Percentiles rank a stretch among this genome's conserved stretches.
phyloP scores from a whole-genome alignment of 2,797 vertebrate genomes.

The Natrix natrix region DNA sequence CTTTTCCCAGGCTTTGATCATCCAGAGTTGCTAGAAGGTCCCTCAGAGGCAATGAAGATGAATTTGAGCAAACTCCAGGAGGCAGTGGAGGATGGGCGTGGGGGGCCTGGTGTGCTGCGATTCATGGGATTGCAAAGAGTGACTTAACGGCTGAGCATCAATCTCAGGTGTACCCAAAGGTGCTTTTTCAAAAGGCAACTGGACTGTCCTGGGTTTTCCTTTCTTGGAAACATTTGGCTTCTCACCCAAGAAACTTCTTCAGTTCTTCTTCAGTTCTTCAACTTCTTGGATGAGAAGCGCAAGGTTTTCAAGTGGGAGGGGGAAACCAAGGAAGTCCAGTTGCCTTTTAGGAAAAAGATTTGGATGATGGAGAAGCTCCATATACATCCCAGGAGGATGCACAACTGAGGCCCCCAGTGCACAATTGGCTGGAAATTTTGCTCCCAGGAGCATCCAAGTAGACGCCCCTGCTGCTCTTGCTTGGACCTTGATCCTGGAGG shows the following conservation, averaged over 20 bases:
- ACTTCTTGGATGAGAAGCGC: background rate
- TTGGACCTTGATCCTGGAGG: background rate
- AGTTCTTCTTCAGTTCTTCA: no score
- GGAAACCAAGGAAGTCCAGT: background rate
- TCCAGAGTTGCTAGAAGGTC: no score
- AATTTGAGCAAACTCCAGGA: background rate
- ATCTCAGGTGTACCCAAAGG: background rate
- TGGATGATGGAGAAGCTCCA: background rate
- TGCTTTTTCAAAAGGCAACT: background rate
- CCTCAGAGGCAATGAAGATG: no score
- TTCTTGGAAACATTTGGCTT: background rate
- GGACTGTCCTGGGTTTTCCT: background rate
- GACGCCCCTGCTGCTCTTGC: background rate
- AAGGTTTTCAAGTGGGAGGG: background rate
- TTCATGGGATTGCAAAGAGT: background rate
- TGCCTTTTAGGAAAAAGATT: background rate
- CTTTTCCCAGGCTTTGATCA: no score
- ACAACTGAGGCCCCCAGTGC: background rate
- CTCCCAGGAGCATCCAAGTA: background rate
- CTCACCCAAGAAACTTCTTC: background rate
- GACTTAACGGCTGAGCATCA: background rate
- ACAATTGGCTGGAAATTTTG: background rate
- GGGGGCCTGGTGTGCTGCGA: background rate
- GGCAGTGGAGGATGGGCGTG: no score
- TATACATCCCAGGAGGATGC: background rate